phyloP scores from a whole-genome alignment of 2,113 vertebrate genomes.

The Sardina pilchardus region DNA sequence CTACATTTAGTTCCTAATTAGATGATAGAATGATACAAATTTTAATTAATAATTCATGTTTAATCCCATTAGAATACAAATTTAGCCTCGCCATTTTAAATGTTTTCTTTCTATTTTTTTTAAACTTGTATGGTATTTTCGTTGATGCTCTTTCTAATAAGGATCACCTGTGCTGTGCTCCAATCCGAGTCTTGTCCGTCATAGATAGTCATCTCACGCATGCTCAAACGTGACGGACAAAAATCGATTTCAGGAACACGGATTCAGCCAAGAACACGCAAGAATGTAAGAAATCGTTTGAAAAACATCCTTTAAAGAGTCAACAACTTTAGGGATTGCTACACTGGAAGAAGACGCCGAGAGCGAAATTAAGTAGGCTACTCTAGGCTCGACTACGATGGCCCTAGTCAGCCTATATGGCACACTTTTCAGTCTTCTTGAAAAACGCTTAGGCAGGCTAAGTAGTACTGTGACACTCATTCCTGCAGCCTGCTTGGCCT shows the following conservation, averaged over 20 bases:
- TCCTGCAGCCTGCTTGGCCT: not conserved
- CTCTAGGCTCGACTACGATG: too few species aligned
- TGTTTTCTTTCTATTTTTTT: not conserved
- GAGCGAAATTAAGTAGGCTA: too few species aligned
- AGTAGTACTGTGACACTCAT: not conserved
- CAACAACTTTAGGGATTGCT: not conserved
- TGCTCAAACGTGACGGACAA: not conserved
- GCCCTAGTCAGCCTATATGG: too few species aligned
- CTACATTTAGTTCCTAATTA: not conserved
- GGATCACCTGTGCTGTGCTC: not conserved
- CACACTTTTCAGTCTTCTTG: not conserved
- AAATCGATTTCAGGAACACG: not conserved
- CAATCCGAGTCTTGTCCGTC: not conserved
- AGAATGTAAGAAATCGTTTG: not conserved
- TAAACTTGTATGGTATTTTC: not conserved
- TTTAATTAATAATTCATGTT: not conserved
- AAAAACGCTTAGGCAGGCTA: not conserved
- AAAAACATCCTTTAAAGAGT: not conserved
- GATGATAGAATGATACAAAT: not conserved
- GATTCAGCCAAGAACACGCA: not conserved
- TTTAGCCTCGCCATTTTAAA: not conserved
- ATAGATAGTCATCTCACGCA: not conserved
- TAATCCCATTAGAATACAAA: not conserved
- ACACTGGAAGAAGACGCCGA: too few species aligned
- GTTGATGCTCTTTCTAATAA: not conserved